phyloP scores from a whole-genome alignment of 2,888 invertebrate species.

The Pheosia tremula region DNA sequence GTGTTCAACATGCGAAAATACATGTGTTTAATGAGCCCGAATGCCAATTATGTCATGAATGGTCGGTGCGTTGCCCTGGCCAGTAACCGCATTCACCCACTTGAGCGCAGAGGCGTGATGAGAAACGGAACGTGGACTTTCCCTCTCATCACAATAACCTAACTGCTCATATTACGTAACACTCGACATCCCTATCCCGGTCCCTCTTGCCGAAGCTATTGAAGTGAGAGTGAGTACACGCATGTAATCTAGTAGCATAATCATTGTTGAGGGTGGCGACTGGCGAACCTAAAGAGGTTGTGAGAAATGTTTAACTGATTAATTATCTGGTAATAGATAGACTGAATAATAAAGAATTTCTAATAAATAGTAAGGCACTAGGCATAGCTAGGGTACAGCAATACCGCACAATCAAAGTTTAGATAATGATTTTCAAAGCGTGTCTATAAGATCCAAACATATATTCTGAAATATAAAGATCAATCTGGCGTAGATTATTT shows the following conservation, averaged over 20 bases:
- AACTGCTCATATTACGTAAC: constrained; percentile 60
- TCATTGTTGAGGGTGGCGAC: background rate
- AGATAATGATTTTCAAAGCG: no score
- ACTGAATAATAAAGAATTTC: constrained; percentile 6
- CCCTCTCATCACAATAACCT: constrained; percentile 79
- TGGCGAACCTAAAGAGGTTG: constrained; percentile 4
- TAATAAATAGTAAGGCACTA: background rate
- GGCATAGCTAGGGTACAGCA: no score
- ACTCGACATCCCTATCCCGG: constrained; percentile 53
- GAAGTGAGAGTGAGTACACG: constrained; percentile 36
- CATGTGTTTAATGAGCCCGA: constrained; percentile 73
- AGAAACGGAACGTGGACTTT: constrained; percentile 78
- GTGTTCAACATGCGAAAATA: constrained; percentile 61
- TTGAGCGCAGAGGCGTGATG: constrained; percentile 77
- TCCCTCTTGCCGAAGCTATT: constrained; percentile 31
- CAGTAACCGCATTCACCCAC: constrained; percentile 81
- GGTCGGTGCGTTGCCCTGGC: constrained; percentile 77
- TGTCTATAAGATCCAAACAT: no score
- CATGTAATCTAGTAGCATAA: constrained; percentile 26
- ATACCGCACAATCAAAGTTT: no score
- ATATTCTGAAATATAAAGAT: no score
- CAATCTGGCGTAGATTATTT: no score
- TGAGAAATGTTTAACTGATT: background rate
- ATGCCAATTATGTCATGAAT: constrained; percentile 79
- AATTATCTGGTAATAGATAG: constrained; percentile 4